A percentile compares a stretch with the other conserved stretches of the same genome.
Evolutionary conservation across 2,888 invertebrate species (phyloP).

Genomic region (Meteorus cinctellus): DNA sequence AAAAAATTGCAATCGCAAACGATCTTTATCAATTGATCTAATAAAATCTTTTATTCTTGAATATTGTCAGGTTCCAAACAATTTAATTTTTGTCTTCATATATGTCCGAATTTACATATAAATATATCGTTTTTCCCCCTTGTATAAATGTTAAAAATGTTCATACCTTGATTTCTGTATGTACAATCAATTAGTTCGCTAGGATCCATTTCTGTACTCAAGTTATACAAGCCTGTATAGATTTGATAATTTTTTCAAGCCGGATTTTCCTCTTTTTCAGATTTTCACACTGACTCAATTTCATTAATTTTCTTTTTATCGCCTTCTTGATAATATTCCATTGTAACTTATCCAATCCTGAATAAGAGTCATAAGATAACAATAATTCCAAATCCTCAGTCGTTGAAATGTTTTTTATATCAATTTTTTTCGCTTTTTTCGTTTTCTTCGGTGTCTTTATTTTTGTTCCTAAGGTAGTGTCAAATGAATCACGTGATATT

Average conservation of each 20-base stretch:
- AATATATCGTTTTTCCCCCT: too few species aligned
- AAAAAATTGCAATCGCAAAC: not conserved
- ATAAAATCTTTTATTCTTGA: conserved; percentile 22
- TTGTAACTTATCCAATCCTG: conserved; percentile 75
- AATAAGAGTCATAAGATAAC: conserved; percentile 56
- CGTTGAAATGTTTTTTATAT: conserved; percentile 64
- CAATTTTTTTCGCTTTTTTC: conserved; percentile 45
- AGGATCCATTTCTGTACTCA: not conserved
- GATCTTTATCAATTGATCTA: not conserved
- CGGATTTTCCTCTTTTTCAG: conserved; percentile 48
- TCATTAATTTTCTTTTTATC: conserved; percentile 67
- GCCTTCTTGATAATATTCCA: conserved; percentile 75
- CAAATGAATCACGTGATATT: conserved; percentile 40
- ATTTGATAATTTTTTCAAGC: conserved; percentile 53
- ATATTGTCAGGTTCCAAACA: not conserved
- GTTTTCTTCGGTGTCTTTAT: conserved; percentile 22
- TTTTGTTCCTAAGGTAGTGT: conserved; percentile 17
- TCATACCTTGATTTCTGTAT: not conserved
- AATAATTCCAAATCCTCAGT: conserved; percentile 54
- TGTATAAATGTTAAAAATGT: not conserved
- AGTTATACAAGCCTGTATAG: conserved; percentile 39
- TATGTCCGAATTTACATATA: too few species aligned
- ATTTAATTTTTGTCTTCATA: not conserved
- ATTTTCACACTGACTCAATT: conserved; percentile 53
- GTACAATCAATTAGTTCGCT: not conserved